Percentiles rank a stretch among this genome's conserved stretches.
These are phyloP conservation scores for Chionoecetes opilio DNA, from an alignment of 1,140 invertebrate genomes.

Conservation along the genomic window DNA sequence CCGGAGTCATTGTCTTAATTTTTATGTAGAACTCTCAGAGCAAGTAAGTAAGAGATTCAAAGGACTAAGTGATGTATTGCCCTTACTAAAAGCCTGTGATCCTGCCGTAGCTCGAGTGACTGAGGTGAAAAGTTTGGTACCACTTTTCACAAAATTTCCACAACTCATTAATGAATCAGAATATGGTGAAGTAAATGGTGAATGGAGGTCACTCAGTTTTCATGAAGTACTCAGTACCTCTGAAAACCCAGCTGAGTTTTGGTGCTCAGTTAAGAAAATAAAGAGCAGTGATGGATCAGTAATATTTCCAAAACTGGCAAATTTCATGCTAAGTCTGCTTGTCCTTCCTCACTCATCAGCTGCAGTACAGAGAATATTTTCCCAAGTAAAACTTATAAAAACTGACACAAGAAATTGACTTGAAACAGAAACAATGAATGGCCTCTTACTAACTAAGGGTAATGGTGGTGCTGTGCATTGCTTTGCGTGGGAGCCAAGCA, in stretches of 20 bases:
- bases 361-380: slow-evolving; percentile 43
- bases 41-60: slow-evolving; percentile 51
- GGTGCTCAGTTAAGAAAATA: slow-evolving; percentile 1
- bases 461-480: not conserved
- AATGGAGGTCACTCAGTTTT: slow-evolving; percentile 37
- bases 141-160: slow-evolving; percentile 48
- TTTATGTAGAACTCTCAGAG: slow-evolving; percentile 34
- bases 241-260: slow-evolving; percentile 31
- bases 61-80: slow-evolving; percentile 45
- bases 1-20: slow-evolving; percentile 59
- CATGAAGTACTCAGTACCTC: not conserved
- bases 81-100: slow-evolving; percentile 53
- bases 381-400: slow-evolving; percentile 7
- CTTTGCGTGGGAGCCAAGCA: not conserved
- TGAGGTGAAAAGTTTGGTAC: slow-evolving; percentile 16
- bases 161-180: slow-evolving; percentile 51
- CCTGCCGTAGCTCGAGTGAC: not conserved
- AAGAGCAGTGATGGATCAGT: not conserved
- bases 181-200: slow-evolving; percentile 36
- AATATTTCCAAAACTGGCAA: not conserved
- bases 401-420: not conserved
- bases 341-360: slow-evolving; percentile 14
- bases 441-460: not conserved
- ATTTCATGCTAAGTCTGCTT: not conserved
- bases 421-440: not conserved